phyloP scores from a whole-genome alignment of 2,888 invertebrate species.

The Charanyca ferruginea region DNA sequence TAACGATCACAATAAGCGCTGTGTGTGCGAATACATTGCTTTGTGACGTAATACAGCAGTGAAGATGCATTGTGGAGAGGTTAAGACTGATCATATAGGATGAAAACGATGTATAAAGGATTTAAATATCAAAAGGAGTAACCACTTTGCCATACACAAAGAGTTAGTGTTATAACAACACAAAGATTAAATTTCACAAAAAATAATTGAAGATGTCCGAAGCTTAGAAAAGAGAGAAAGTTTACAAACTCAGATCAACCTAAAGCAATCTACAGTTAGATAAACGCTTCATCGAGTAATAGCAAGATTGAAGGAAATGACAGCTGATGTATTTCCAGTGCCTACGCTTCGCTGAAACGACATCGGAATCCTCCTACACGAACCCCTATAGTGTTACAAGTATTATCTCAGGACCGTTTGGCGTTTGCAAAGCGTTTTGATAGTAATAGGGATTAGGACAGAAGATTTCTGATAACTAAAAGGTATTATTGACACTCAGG shows the following conservation, averaged over 20 bases:
- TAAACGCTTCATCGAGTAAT: constrained; percentile 5
- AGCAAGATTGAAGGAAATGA: constrained; percentile 29
- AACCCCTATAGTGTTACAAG: constrained; percentile 21
- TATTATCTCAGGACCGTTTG: constrained; percentile 16
- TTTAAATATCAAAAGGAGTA: neutral
- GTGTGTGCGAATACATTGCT: constrained; percentile 70
- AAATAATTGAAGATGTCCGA: neutral
- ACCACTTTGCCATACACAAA: neutral
- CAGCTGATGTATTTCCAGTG: constrained; percentile 16
- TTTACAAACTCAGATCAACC: neutral
- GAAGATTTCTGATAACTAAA: constrained; percentile 20
- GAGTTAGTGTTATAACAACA: neutral
- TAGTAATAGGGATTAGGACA: constrained; percentile 15
- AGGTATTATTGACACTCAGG: constrained; percentile 4
- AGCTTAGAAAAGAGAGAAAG: no score
- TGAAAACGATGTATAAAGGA: neutral
- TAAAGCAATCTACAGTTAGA: neutral
- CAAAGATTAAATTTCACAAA: neutral
- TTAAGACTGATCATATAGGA: neutral
- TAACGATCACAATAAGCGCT: constrained; percentile 71
- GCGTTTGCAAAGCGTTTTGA: constrained; percentile 20
- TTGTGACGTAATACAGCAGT: constrained; percentile 46
- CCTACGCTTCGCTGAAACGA: constrained; percentile 20
- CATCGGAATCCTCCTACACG: constrained; percentile 38
- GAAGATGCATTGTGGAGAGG: neutral